These are phyloP conservation scores for Spheniscus mendiculus DNA, from an alignment of 2,113 vertebrate genomes.

Conservation along the genomic window DNA sequence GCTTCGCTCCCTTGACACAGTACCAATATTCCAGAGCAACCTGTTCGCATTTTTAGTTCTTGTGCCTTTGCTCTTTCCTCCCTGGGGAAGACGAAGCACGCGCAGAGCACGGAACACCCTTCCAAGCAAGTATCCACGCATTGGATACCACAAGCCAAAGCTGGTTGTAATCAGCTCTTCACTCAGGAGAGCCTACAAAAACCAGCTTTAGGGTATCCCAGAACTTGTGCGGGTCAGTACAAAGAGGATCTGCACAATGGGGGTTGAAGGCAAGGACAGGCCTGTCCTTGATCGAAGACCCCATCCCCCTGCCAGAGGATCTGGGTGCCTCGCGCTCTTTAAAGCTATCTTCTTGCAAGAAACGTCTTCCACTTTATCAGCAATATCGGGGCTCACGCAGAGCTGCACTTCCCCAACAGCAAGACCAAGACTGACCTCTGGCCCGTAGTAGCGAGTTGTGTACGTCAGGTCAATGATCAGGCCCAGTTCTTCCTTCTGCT, in stretches of 20 bases:
- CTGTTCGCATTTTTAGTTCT: background rate
- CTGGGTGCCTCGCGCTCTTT: rapidly evolving
- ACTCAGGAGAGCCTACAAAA: background rate
- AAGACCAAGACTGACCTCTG: constrained; percentile 67
- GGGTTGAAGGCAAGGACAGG: background rate
- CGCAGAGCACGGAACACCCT: rapidly evolving
- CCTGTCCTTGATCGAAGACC: rapidly evolving
- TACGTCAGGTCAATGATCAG: constrained; percentile 89
- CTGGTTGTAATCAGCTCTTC: background rate
- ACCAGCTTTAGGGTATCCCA: background rate
- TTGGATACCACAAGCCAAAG: background rate
- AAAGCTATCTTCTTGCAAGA: background rate
- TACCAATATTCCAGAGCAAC: background rate
- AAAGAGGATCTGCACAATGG: background rate
- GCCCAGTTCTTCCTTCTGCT: constrained; percentile 83
- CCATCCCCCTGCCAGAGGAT: background rate
- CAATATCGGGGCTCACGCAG: background rate
- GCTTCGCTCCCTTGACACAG: background rate
- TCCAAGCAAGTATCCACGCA: background rate
- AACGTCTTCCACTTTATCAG: background rate
- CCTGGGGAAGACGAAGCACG: background rate
- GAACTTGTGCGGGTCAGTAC: background rate
- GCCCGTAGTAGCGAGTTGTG: constrained; percentile 85
- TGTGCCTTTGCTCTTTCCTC: background rate
- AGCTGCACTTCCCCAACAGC: rapidly evolving